Base-by-base conservation (phyloP, 2,888 invertebrate genomes). In the Adela reaumurella region DNA sequence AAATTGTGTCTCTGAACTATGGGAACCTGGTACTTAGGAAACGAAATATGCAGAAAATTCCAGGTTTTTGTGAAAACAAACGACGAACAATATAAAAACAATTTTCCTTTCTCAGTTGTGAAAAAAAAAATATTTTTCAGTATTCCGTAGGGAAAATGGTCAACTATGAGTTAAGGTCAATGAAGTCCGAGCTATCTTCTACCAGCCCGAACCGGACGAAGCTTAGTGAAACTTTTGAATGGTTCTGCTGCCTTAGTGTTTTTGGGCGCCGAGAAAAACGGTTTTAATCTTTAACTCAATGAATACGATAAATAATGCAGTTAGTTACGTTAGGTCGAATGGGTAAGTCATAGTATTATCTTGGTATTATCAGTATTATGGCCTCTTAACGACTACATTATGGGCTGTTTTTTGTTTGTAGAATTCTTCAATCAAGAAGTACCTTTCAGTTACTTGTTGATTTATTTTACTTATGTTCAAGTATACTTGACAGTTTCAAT, bases 31-130 rank as follows among this genome's bases (percentile, higher is more conserved):
- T 72, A 53, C 19, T 29, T 18, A 47, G 51, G 57, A 55, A 62
- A 64, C 64, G 58, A 73, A 76, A 74, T 74, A 72, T 73, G 74
- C 71, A 74, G 73, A 74, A 74, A 71, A 70, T 69, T 65, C 64
- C 63, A 63, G 63, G 68, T 67, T 73, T 74, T 73, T 70, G 62
- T 65, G 66, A 65, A 62, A 64, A 66, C 52, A 57, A 54, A 54
- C 54, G 58, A 56, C 56, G 59, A 54, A 52, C 53, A 54, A 56
- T 58, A 57, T 57, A 52, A 49, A 48, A 47, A 53, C 51, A 24
- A 20, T 11, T 55, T 52, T 50, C 54, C n/a, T n/a, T n/a, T n/a
- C n/a, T n/a, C n/a, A n/a, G n/a, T n/a, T n/a, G n/a, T n/a, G n/a
- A n/a, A n/a, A n/a, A n/a, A n/a, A n/a, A n/a, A 18, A 41, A 8